A percentile compares a stretch with the other conserved stretches of the same genome.
Conservation (phyloP, 2,888 invertebrate genomes). For the Pollenia angustigena region DNA sequence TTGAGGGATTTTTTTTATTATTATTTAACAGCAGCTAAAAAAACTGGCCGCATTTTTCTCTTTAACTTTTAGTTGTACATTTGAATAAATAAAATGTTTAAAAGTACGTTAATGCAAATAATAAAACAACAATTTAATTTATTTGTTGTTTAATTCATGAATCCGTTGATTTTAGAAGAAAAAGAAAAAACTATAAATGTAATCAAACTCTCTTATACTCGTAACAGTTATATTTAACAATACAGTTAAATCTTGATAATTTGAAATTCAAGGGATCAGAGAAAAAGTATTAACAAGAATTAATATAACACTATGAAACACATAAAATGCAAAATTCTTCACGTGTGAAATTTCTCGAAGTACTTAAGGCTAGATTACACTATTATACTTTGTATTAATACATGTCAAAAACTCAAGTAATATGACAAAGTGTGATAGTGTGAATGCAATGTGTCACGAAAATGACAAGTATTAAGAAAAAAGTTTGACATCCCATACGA, state of each 20-base stretch:
- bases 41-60: slow-evolving; percentile 11
- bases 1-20: slow-evolving; percentile 34
- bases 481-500: too few relatives aligned
- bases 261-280: background rate
- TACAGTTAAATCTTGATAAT: slow-evolving; percentile 2
- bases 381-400: too few relatives aligned
- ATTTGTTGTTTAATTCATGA: background rate
- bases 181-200: slow-evolving; percentile 18
- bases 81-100: slow-evolving; percentile 1
- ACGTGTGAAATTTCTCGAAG: too few relatives aligned
- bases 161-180: background rate
- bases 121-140: slow-evolving; percentile 16
- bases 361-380: too few relatives aligned
- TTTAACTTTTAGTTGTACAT: background rate
- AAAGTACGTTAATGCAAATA: slow-evolving; percentile 19
- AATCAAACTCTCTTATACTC: slow-evolving; percentile 44
- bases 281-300: too few relatives aligned
- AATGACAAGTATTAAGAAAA: too few relatives aligned
- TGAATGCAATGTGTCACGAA: too few relatives aligned
- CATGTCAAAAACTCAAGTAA: too few relatives aligned
- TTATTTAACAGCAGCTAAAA: slow-evolving; percentile 1
- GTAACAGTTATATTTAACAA: slow-evolving; percentile 18
- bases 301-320: too few relatives aligned
- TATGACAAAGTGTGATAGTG: too few relatives aligned
- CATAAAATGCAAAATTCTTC: too few relatives aligned